Evolutionary conservation across 2,888 invertebrate species (phyloP).

Genomic region (Tenodera sinensis): DNA sequence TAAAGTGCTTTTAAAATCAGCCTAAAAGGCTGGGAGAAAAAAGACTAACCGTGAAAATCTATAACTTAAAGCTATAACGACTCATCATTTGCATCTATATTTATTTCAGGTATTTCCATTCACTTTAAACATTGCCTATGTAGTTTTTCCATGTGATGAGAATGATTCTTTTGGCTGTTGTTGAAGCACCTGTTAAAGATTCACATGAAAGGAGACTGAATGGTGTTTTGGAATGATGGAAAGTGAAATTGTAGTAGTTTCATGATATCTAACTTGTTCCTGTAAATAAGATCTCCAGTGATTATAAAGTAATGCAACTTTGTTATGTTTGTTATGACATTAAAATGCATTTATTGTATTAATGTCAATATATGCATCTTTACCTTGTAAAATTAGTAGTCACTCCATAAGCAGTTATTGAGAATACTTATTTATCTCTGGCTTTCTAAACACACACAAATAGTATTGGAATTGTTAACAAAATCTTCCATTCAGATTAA

Average conservation of each 20-base stretch:
- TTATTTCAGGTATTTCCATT: not conserved
- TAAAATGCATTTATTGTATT: conserved; percentile 12
- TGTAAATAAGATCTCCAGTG: conserved; percentile 13
- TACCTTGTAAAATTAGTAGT: not conserved
- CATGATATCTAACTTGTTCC: not conserved
- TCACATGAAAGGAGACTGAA: conserved; percentile 5
- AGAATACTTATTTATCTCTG: not conserved
- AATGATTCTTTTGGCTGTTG: not conserved
- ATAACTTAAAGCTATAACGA: not conserved
- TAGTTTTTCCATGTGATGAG: not conserved
- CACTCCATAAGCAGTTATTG: not conserved
- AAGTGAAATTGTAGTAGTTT: not conserved
- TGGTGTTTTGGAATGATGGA: not conserved
- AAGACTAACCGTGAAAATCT: not conserved
- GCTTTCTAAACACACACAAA: not conserved
- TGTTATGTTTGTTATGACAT: conserved; percentile 6
- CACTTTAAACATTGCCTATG: not conserved
- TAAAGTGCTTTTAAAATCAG: not conserved
- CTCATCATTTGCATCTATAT: not conserved
- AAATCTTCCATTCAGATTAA: not conserved
- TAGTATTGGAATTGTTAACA: not conserved
- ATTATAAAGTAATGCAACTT: not conserved
- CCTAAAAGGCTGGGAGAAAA: not conserved
- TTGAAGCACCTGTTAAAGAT: conserved; percentile 8
- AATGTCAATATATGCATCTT: not conserved